Percentiles rank a stretch among this genome's conserved stretches.
These are phyloP conservation scores for Neostethus bicornis DNA, from an alignment of 2,797 vertebrate species.

Conservation along the genomic window DNA sequence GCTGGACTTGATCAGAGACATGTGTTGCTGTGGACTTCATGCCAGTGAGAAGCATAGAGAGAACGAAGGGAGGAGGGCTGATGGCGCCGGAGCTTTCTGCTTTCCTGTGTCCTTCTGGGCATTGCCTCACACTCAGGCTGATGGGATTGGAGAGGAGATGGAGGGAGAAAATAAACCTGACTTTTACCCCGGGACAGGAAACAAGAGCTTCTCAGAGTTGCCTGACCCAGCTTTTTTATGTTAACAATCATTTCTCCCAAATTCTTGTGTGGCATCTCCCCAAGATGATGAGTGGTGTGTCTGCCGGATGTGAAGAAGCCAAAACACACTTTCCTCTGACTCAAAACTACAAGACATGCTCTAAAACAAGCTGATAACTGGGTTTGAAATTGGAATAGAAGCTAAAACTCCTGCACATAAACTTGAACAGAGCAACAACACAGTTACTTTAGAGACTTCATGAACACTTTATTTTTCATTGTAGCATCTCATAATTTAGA, in stretches of 20 bases:
- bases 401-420: not conserved
- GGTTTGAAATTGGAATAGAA: not conserved
- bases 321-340: slow-evolving; percentile 4
- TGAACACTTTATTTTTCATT: not conserved
- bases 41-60: slow-evolving; percentile 75
- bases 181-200: slow-evolving; percentile 70
- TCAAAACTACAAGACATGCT: slow-evolving; percentile 9
- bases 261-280: slow-evolving; percentile 59
- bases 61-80: slow-evolving; percentile 56
- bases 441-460: not conserved
- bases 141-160: slow-evolving; percentile 48
- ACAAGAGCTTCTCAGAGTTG: slow-evolving; percentile 64
- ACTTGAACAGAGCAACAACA: not conserved
- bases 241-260: slow-evolving; percentile 51
- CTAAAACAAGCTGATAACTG: not conserved
- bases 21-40: slow-evolving; percentile 79
- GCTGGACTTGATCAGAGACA: slow-evolving; percentile 85
- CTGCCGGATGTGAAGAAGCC: slow-evolving; percentile 13
- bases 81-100: slow-evolving; percentile 70
- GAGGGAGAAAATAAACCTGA: slow-evolving; percentile 61
- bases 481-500: not conserved
- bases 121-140: slow-evolving; percentile 59
- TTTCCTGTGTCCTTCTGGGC: slow-evolving; percentile 66
- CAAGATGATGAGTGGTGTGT: slow-evolving; percentile 12
- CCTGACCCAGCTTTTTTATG: slow-evolving; percentile 58